Conservation (phyloP, 2,113 vertebrate species). For the Rousettus leschenaultii region DNA sequence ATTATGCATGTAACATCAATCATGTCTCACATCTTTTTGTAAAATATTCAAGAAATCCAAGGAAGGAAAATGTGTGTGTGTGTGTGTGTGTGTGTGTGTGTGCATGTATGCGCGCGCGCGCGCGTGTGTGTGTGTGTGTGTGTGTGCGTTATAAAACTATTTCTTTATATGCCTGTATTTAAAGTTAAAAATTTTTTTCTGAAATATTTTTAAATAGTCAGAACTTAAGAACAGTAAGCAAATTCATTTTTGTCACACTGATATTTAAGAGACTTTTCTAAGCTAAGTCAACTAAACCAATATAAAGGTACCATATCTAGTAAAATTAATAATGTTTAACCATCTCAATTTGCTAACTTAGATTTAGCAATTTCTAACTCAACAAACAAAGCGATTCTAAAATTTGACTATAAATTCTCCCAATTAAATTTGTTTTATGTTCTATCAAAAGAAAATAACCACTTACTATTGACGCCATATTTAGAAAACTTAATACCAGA, state of each 20-base stretch:
- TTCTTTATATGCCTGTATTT: background rate
- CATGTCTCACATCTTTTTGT: background rate
- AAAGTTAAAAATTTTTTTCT: background rate
- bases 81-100: too few relatives aligned
- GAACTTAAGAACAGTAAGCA: background rate
- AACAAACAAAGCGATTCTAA: background rate
- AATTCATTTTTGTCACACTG: background rate
- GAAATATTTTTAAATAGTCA: background rate
- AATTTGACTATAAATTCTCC: background rate
- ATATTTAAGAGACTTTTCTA: background rate
- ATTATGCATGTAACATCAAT: background rate
- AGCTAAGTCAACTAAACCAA: background rate
- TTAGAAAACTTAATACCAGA: background rate
- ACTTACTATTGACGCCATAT: background rate
- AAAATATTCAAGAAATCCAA: background rate
- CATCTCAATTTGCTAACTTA: background rate
- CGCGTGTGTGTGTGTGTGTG: too few relatives aligned
- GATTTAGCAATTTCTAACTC: background rate
- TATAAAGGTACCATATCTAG: background rate
- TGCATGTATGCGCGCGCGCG: too few relatives aligned
- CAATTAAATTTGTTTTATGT: background rate
- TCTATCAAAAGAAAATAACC: background rate
- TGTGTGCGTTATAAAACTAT: background rate
- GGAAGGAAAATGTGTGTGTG: too few relatives aligned
- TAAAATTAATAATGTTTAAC: background rate